A percentile compares a stretch with the other conserved stretches of the same genome.
These are phyloP conservation scores for Melieria omissa DNA, from an alignment of 2,888 invertebrate species.

Conservation along the genomic window DNA sequence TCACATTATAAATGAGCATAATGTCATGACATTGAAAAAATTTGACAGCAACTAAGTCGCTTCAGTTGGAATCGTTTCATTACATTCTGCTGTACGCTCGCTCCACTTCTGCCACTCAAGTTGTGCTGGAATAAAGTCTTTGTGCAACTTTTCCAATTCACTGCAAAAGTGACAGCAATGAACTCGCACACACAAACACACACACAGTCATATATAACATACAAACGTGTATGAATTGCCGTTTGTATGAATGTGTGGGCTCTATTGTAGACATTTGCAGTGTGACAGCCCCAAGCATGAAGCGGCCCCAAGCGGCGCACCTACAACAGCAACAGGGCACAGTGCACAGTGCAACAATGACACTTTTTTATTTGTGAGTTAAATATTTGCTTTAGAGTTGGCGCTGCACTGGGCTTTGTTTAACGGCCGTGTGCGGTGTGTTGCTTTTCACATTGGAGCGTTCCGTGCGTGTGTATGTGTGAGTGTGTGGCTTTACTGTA, in stretches of 20 bases:
- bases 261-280: background rate
- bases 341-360: no score
- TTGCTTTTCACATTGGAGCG: no score
- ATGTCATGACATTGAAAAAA: constrained; percentile 25
- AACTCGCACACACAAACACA: background rate
- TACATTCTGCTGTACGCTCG: background rate
- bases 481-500: no score
- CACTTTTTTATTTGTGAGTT: no score
- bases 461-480: no score
- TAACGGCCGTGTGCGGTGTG: no score
- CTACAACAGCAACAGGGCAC: no score
- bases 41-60: background rate
- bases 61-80: background rate
- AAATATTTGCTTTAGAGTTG: no score
- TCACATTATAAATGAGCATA: constrained; percentile 17
- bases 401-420: no score
- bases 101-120: constrained; percentile 3
- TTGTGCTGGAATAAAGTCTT: constrained; percentile 4
- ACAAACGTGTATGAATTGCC: no score
- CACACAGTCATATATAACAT: background rate
- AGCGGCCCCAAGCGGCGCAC: no score
- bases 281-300: no score
- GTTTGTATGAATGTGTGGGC: background rate
- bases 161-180: constrained; percentile 10
- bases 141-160: constrained; percentile 8